Percentiles rank a stretch among this genome's conserved stretches.
These are phyloP conservation scores for Zaprionus vittiger DNA, from an alignment of 1,140 invertebrate genomes.

Conservation along the genomic window DNA sequence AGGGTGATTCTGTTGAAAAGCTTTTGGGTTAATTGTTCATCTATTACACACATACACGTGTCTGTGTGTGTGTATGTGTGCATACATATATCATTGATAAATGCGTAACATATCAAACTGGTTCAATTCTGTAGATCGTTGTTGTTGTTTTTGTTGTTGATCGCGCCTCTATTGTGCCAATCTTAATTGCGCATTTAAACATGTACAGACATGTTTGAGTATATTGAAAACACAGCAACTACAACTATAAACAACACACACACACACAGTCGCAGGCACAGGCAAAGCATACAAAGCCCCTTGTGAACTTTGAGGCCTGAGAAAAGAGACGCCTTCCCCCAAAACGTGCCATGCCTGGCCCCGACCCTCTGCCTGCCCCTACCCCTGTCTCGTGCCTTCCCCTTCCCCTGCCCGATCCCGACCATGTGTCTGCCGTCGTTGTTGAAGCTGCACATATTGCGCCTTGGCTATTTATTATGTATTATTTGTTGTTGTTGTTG, in stretches of 20 bases:
- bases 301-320: constrained; percentile 68
- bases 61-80: neutral
- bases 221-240: constrained; percentile 44
- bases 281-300: constrained; percentile 33
- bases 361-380: neutral
- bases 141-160: constrained; percentile 33
- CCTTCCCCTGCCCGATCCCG: constrained; percentile 3
- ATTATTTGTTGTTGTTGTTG: constrained; percentile 37
- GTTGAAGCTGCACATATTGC: constrained; percentile 79
- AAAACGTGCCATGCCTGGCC: constrained; percentile 21
- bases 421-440: constrained; percentile 60
- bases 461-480: constrained; percentile 78
- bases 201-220: constrained; percentile 32
- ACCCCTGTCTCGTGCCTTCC: neutral
- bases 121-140: constrained; percentile 76
- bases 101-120: constrained; percentile 79
- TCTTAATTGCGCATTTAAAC: constrained; percentile 82
- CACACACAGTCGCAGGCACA: constrained; percentile 16
- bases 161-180: constrained; percentile 64
- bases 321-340: constrained; percentile 64
- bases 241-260: constrained; percentile 63
- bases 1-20: constrained; percentile 38
- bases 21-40: constrained; percentile 23
- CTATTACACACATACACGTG: neutral
- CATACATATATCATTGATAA: constrained; percentile 54